Base-by-base conservation (phyloP, 2,797 vertebrate species). In the Schizothorax lantsangensis region DNA sequence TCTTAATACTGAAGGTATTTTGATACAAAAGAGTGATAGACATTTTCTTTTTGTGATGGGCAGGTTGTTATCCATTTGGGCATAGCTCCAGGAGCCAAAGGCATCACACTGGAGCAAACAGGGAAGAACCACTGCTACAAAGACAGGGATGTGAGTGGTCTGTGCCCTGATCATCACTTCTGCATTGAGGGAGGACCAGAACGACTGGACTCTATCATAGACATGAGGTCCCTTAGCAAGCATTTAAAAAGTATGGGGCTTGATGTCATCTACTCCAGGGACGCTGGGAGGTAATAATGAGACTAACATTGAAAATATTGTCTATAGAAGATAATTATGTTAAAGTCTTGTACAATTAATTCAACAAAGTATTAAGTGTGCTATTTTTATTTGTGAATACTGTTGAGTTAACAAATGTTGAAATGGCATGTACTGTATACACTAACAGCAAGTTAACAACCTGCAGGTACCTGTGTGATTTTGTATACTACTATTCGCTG, bases 41-140 rank as follows among this genome's bases (percentile, higher is more conserved):
- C 30, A 71, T 85, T n/a, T 21, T 47, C 40, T 87, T 30, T 36
- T 8, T 90, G 14, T 88, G 43, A 54, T 2, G 36, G 68, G 23
- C 80, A 97, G 97, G 92, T 98, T 77, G 90, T 87, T 38, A 93
- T 97, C 87, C 96, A 97, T 0, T 86, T 97, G 71, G 97, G 97
- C 23, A 80, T 96, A 85, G 93, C 94, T 88, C 89, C 94, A 19
- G 94, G 95, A 0, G 73, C 94, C 91, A 94, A 92, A 84, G 91
- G 90, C 0, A 87, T 97, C 88, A 90, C 94, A 90, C 92, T 98
- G 79, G 96, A 97, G 91, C 97, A 97, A 92, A 95, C 94, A 15
- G 96, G 94, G 86, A 96, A 94, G 92, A 98, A 97, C 94, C 88
- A 81, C 81, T 94, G 95, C 26, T 98, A 97, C 92, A 91, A n/a